Base-by-base conservation (phyloP, 2,888 invertebrate genomes). In the Latrodectus hesperus region DNA sequence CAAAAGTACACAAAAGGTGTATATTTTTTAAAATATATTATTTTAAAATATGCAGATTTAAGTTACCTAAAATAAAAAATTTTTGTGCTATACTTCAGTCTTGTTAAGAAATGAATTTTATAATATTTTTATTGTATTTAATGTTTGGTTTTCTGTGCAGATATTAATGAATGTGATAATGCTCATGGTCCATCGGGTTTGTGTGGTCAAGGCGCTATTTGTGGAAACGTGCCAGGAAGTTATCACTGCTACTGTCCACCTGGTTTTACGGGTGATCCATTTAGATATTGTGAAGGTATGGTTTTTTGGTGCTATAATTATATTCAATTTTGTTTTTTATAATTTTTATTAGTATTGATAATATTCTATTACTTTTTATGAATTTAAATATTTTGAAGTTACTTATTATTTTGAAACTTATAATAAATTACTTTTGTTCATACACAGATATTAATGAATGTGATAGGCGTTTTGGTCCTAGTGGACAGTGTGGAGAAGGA, bases 151-250 rank as follows among this genome's bases (percentile, higher is more conserved):
- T 38, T 53, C 79, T 49, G 74, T 85, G 26, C 78, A 95, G 98
- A 98, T 93, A 95, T 98, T 90, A 94, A 98, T 92, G 98, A 98
- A 93, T 98, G 98, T 91, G 96, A 97, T 91, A 92, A 94, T 78
- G 93, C 94, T 38, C 94, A 95, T 89, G 96, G 96, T 52, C 95
- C 95, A 0, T 95, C 94, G 74, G 96, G 97, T 77, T 94, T 95
- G 90, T 98, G 98, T 92, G 97, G 97, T n/a, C 93, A 94, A 89
- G 96, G 97, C 91, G 95, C 97, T 10, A 93, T 94, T 12, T 98
- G 98, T 91, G 94, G 95, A 16, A 98, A 98, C 91, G 94, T 94
- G 9, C 95, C 95, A 6, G 98, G 98, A 80, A 94, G 95, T 90
- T 98, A 95, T 91, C 94, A 93, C 65, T 98, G 98, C 91, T 95